Base-by-base conservation (phyloP, 2,113 vertebrate species). In the Dicrurus megarhynchus region DNA sequence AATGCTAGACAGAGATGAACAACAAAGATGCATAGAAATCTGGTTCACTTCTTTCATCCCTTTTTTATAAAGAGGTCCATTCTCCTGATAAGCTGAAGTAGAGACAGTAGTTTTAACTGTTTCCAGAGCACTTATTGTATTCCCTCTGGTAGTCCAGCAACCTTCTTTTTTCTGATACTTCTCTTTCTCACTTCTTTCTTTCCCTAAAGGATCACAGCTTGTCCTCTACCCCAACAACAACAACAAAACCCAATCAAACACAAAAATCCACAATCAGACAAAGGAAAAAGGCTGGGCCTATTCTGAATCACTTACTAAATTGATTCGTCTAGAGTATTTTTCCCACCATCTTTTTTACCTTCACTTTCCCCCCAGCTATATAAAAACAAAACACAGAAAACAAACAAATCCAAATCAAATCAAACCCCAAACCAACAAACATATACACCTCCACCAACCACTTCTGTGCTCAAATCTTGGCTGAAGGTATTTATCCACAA, bases 171-270 rank as follows among this genome's bases (percentile, higher is more conserved):
- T 49, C 22, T 13, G 3, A 21, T 47, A 53, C 6, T 73, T 63
- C 27, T 50, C 5, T 13, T 71, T 26, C 30, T 52, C 16, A 13
- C 5, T 42, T 78, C 52, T 47, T 39, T 42, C 30, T 11, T 74
- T 64, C 32, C 23, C 32, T 9, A 30, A 68, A 61, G 30, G 30
- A 67, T 37, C 16, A 53, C 12, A 68, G 10, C 23, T 61, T 60
- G 14, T 3, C 3, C 32, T 59, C 19, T 14, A 37, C 17, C 18
- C 24, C 1, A 2, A 9, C 9, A 33, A 9, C 6, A 44, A 7
- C 47, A 63, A 18, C 5, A 46, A 50, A 63, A 11, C 17, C 14
- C 41, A 64, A 56, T 27, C 33, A 63, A 46, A 39, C n/a, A 47
- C 12, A 47, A 23, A 74, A 74, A 19, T 10, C 28, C 59, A 23